Evolutionary conservation across 2,113 vertebrate species (phyloP).

Genomic region (Anhinga rufa): DNA sequence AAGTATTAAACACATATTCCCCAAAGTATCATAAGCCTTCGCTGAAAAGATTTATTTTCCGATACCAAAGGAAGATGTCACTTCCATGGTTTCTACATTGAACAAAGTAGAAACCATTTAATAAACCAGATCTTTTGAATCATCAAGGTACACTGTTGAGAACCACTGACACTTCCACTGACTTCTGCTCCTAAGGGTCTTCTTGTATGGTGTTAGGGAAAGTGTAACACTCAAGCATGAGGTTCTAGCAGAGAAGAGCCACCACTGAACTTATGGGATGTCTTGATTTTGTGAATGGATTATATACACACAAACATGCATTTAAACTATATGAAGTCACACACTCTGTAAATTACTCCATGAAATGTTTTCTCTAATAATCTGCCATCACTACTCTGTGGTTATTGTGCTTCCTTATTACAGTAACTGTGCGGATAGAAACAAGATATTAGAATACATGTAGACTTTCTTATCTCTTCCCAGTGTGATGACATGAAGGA

Average conservation of each 20-base stretch:
- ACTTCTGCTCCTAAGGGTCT: background rate
- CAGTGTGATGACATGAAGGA: background rate
- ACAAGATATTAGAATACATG: background rate
- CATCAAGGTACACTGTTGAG: background rate
- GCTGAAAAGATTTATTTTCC: background rate
- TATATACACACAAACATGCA: background rate
- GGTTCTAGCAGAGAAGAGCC: background rate
- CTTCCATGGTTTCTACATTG: background rate
- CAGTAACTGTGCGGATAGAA: background rate
- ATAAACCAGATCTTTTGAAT: background rate
- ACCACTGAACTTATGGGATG: background rate
- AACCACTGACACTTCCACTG: background rate
- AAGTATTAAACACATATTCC: background rate
- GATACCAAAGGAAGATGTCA: background rate
- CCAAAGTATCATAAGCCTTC: background rate
- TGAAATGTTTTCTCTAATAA: background rate
- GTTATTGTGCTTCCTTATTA: background rate
- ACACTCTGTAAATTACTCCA: background rate
- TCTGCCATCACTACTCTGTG: background rate
- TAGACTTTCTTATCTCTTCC: background rate
- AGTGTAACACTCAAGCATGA: fast-evolving
- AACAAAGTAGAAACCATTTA: background rate
- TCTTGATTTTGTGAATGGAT: background rate
- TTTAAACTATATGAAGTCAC: background rate
- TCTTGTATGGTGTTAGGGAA: background rate